phyloP scores from a whole-genome alignment of 2,113 vertebrate species.

The Megaceryle maxima region DNA sequence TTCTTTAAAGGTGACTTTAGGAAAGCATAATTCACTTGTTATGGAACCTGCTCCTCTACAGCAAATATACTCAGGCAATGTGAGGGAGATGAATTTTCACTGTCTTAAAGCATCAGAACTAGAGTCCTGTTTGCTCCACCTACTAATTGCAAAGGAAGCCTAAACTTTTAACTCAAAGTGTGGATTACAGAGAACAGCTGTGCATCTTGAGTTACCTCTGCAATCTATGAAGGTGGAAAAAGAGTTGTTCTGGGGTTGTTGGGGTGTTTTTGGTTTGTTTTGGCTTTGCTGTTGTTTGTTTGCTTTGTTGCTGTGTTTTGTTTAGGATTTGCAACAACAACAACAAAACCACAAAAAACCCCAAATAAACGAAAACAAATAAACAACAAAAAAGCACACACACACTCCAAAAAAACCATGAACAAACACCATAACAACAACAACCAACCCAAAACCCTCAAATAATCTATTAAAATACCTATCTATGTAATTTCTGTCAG shows the following conservation, averaged over 20 bases:
- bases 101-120: background rate
- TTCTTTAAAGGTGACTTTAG: background rate
- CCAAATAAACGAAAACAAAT: no score
- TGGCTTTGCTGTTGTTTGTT: background rate
- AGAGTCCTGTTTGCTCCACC: background rate
- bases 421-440: no score
- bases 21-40: background rate
- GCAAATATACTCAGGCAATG: background rate
- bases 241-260: rapidly evolving
- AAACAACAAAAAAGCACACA: no score
- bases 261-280: rapidly evolving
- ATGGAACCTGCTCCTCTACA: background rate
- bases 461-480: background rate
- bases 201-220: background rate
- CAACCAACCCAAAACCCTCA: background rate
- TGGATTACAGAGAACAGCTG: background rate
- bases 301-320: background rate
- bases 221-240: background rate
- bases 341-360: background rate
- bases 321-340: no score
- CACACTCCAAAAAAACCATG: no score
- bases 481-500: background rate
- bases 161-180: background rate
- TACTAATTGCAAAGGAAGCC: background rate
- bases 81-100: background rate